These are phyloP conservation scores for Heliocidaris erythrogramma DNA, from an alignment of 35 echinoderm and acorn worm species.

Conservation along the genomic window DNA sequence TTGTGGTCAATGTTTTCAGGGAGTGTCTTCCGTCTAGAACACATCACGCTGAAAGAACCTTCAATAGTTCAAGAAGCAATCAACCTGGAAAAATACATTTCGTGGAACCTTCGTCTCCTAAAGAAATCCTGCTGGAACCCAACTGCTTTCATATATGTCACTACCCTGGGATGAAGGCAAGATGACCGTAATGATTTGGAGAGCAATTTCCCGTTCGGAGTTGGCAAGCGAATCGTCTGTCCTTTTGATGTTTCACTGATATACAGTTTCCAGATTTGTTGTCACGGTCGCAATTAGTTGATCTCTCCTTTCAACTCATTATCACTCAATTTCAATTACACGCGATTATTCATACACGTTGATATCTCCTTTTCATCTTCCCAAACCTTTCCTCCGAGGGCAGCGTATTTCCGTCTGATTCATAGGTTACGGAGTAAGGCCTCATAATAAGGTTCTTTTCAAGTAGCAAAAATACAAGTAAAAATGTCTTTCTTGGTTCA, in stretches of 20 bases:
- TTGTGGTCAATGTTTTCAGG: background rate
- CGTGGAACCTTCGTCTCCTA: background rate
- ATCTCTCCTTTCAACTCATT: background rate
- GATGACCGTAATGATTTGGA: background rate
- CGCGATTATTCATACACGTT: background rate
- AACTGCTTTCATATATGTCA: background rate
- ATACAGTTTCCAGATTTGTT: background rate
- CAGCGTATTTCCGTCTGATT: conserved; percentile 1
- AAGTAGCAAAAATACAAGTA: background rate
- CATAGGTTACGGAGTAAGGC: background rate
- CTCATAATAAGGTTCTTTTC: background rate
- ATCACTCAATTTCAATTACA: background rate
- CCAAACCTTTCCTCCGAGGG: background rate
- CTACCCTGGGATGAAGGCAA: background rate
- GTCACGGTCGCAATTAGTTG: background rate
- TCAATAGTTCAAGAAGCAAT: background rate
- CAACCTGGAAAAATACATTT: background rate
- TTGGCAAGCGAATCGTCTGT: background rate
- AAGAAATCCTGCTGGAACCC: background rate
- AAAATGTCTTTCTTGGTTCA: background rate
- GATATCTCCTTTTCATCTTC: background rate
- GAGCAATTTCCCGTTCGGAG: background rate
- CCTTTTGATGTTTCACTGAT: background rate
- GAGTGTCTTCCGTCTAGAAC: background rate
- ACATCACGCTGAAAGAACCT: background rate